Evolutionary conservation across 2,113 vertebrate genomes (phyloP), one percentile per base, ranked within the genome.

Genomic region (Gnathonemus longibarbis): DNA sequence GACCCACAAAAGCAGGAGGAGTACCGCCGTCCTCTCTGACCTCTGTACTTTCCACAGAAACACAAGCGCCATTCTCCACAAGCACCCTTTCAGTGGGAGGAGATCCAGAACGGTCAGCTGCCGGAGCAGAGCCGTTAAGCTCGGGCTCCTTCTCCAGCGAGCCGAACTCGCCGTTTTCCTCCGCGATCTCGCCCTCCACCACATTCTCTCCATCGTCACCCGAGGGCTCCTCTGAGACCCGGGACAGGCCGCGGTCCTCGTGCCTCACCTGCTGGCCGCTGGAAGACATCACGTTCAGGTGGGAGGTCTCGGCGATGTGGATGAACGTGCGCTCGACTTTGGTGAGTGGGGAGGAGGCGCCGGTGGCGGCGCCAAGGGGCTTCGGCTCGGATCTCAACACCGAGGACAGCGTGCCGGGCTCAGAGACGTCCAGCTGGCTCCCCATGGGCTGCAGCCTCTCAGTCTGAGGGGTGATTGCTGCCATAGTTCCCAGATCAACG

Each of bases 251-350:
- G 66, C 91, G 92, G 1, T 96, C 96, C 89, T 96, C 96, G 0
- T 94, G 94, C 88, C 94, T 94, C 31, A 94, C 91, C 90, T 94
- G 91, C 91, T 96, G 96, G 50, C 95, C 95, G 0, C 94, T 88
- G 46, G 96, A 97, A 91, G 96, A 97, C 97, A 98, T 98, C 88
- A 97, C 94, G 0, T 97, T 98, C 9, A 97, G 93, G 92, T 97
- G 97, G 3, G 96, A 95, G 91, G 97, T 97, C 93, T 98, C 97
- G 0, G 97, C 97, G 9, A 97, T 97, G 89, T 98, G 97, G 88
- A 97, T 94, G 90, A 97, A 97, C 0, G 97, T 98, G 93, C 97
- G 96, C 91, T 98, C 97, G 0, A 98, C 96, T 96, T 97, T 97
- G 95, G 97, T 97, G 92, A 98, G 97, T 0, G 96, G 97, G 24